These are phyloP conservation scores for Scolopax bukidnonensis DNA, from an alignment of 2,797 vertebrate species.

Conservation along the genomic window DNA sequence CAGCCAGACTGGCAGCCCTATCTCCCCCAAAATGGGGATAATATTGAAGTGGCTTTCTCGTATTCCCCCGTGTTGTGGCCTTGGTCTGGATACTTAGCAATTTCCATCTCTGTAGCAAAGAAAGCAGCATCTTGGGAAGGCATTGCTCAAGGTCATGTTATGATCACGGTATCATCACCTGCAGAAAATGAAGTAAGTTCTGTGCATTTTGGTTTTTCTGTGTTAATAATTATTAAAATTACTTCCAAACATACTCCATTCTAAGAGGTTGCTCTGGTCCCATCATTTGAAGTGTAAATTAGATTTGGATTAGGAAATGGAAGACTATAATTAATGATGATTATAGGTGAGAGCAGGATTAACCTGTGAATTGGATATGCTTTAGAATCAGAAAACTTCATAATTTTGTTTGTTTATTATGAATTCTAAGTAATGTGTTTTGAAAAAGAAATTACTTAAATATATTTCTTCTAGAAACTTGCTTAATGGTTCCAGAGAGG, in stretches of 20 bases:
- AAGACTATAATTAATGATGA: background rate
- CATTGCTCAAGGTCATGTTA: conserved; percentile 94
- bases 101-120: conserved; percentile 97
- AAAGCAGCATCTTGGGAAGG: conserved; percentile 98
- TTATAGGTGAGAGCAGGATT: background rate
- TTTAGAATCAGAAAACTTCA: background rate
- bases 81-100: conserved; percentile 95
- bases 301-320: background rate
- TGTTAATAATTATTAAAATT: background rate
- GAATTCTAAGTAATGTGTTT: background rate
- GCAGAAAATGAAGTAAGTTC: conserved; percentile 88
- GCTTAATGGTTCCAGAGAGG: background rate
- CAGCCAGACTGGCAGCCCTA: conserved; percentile 99
- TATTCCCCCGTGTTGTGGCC: conserved; percentile 95
- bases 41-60: conserved; percentile 94
- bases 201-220: background rate
- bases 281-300: background rate
- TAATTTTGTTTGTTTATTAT: background rate
- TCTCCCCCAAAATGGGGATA: conserved; percentile 95
- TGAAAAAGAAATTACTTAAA: background rate
- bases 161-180: conserved; percentile 93
- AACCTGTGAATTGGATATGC: background rate
- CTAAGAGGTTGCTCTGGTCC: background rate
- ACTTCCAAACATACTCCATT: background rate
- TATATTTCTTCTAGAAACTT: background rate